phyloP scores from a whole-genome alignment of 2,113 vertebrate genomes.

The Peromyscus californicus region DNA sequence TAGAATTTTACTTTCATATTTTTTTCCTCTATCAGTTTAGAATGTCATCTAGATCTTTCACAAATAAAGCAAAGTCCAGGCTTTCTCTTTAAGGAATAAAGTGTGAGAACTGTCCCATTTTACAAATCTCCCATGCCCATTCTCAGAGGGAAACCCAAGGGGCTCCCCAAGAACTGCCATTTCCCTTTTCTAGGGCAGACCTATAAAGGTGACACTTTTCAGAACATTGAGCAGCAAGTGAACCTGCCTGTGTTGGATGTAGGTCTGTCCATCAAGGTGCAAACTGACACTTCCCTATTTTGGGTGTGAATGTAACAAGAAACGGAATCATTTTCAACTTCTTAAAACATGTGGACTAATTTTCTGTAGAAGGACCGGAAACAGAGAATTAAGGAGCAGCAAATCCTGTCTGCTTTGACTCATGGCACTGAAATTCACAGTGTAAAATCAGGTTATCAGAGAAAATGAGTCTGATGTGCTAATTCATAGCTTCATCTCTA shows the following conservation, averaged over 20 bases:
- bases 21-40: not conserved
- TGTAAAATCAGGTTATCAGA: conserved; percentile 78
- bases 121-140: conserved; percentile 45
- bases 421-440: not conserved
- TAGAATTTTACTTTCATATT: conserved; percentile 18
- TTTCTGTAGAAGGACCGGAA: not conserved
- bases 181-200: conserved; percentile 70
- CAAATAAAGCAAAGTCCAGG: not conserved
- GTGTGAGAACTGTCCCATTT: conserved; percentile 74
- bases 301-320: conserved; percentile 44
- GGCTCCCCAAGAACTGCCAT: conserved; percentile 53
- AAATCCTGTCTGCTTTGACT: conserved; percentile 11
- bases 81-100: conserved; percentile 76
- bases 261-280: not conserved
- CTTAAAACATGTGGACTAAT: not conserved
- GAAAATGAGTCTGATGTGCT: conserved; percentile 75
- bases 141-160: conserved; percentile 72
- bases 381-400: not conserved
- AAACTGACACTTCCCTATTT: not conserved
- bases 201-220: conserved; percentile 70
- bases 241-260: not conserved
- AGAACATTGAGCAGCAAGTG: conserved; percentile 26
- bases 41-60: conserved; percentile 27
- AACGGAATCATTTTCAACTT: not conserved
- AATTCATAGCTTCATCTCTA: conserved; percentile 69